A percentile compares a stretch with the other conserved stretches of the same genome.
phyloP scores from a whole-genome alignment of 2,113 vertebrate genomes.

The Scortum barcoo region DNA sequence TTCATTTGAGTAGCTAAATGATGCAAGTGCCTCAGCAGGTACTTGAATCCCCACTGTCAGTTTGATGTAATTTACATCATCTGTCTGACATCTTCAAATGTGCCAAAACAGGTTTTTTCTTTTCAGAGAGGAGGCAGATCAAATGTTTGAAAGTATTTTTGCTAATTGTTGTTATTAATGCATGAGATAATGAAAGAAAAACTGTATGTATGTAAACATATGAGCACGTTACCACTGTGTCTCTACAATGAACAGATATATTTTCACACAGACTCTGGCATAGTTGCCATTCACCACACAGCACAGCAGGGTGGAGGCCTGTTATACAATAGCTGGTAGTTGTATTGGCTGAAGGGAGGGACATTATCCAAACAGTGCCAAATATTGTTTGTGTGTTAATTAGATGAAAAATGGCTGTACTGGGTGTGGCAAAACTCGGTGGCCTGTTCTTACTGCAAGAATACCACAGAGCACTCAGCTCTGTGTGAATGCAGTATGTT shows the following conservation, averaged over 20 bases:
- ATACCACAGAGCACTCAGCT: slow-evolving; percentile 7
- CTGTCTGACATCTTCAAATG: background rate
- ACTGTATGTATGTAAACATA: background rate
- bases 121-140: background rate
- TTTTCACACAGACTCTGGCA: background rate
- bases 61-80: background rate
- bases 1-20: slow-evolving; percentile 2
- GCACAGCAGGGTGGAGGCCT: slow-evolving; percentile 7
- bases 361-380: slow-evolving; percentile 27
- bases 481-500: slow-evolving; percentile 28
- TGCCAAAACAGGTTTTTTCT: background rate
- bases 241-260: background rate
- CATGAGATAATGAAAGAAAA: background rate
- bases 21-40: background rate
- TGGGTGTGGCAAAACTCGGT: slow-evolving; percentile 38
- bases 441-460: slow-evolving; percentile 1
- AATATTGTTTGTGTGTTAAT: slow-evolving; percentile 38
- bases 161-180: background rate
- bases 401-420: slow-evolving; percentile 12
- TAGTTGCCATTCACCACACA: background rate
- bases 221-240: background rate
- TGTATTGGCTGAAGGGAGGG: slow-evolving; percentile 1
- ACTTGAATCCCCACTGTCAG: slow-evolving; percentile 3
- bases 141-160: background rate
- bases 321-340: background rate